These are phyloP conservation scores for Aphyosemion australe DNA, from an alignment of 2,113 vertebrate genomes.

Conservation along the genomic window DNA sequence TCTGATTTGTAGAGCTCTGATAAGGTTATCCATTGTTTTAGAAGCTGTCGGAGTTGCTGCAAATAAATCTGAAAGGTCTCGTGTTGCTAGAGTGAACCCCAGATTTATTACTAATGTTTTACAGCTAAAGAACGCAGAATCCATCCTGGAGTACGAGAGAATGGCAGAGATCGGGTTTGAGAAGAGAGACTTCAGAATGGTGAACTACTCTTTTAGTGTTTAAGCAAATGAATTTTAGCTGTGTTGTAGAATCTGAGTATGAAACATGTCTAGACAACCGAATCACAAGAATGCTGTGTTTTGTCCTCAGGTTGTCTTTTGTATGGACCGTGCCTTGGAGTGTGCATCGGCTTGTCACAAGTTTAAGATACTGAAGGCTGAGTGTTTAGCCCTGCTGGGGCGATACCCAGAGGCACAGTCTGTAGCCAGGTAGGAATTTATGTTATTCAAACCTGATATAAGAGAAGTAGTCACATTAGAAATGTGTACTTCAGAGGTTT, in stretches of 20 bases:
- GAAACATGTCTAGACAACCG: not conserved
- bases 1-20: constrained; percentile 5
- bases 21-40: constrained; percentile 13
- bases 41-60: not conserved
- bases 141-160: constrained; percentile 93
- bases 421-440: constrained; percentile 88
- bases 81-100: constrained; percentile 19
- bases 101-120: constrained; percentile 28
- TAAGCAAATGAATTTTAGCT: no score
- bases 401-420: constrained; percentile 97
- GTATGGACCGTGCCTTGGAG: constrained; percentile 97
- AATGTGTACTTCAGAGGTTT: not conserved
- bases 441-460: not conserved
- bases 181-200: constrained; percentile 98
- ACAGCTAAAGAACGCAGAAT: constrained; percentile 90
- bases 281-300: not conserved
- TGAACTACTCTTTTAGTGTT: constrained; percentile 49
- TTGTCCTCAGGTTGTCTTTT: constrained; percentile 90
- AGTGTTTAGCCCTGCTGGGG: constrained; percentile 93
- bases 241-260: not conserved
- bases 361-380: constrained; percentile 98
- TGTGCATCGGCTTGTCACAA: constrained; percentile 91
- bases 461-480: not conserved
- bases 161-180: constrained; percentile 96
- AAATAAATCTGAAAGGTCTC: no score